phyloP scores from a whole-genome alignment of 35 echinoderm and acorn worm genomes.

The Patiria miniata region DNA sequence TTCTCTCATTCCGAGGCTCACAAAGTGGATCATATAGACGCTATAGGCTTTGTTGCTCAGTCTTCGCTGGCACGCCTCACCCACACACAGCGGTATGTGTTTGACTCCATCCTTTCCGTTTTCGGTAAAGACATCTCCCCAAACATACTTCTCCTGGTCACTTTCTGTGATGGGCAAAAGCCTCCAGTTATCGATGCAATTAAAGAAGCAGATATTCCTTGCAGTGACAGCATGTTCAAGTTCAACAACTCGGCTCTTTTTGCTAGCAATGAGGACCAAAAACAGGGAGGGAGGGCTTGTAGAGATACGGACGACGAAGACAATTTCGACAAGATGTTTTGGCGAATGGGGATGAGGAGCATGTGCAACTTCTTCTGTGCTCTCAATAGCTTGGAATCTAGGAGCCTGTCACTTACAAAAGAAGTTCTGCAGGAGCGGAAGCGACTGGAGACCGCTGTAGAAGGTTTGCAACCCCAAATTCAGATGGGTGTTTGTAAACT shows the following conservation, averaged over 20 bases:
- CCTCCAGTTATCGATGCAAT: conserved; percentile 57
- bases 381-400: conserved; percentile 1
- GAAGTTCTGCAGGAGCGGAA: conserved; percentile 39
- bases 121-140: conserved; percentile 73
- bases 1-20: conserved; percentile 36
- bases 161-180: conserved; percentile 67
- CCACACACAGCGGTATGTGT: conserved; percentile 61
- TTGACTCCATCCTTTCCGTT: conserved; percentile 60
- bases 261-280: conserved; percentile 28
- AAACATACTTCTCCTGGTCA: conserved; percentile 69
- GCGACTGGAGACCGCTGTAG: conserved; percentile 18
- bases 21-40: conserved; percentile 67
- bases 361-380: conserved; percentile 29
- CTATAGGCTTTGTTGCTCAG: conserved; percentile 71
- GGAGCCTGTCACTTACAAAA: conserved; percentile 35
- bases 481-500: conserved; percentile 27
- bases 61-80: conserved; percentile 48
- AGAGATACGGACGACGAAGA: neutral
- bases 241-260: conserved; percentile 87
- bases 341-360: conserved; percentile 69
- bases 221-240: conserved; percentile 49
- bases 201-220: conserved; percentile 62
- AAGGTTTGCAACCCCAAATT: conserved; percentile 41
- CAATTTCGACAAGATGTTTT: conserved; percentile 72
- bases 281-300: too few relatives aligned